phyloP scores from a whole-genome alignment of 2,797 vertebrate species.

The Lepilemur ruficaudatus region DNA sequence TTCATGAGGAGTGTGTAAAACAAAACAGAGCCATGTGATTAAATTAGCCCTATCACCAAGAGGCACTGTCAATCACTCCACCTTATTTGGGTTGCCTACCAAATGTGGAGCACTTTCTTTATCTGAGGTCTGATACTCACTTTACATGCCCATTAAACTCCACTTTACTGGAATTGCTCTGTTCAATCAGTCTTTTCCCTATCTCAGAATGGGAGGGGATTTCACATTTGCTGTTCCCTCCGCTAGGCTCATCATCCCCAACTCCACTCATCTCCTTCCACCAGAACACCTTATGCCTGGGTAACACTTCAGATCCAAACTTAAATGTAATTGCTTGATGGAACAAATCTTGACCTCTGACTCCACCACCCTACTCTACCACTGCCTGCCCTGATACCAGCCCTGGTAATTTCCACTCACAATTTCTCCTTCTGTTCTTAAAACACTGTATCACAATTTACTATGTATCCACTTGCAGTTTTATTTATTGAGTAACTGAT shows the following conservation, averaged over 20 bases:
- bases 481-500: background rate
- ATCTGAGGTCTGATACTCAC: background rate
- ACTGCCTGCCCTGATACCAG: background rate
- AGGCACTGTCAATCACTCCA: too few species aligned
- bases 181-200: background rate
- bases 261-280: background rate
- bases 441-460: background rate
- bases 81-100: background rate
- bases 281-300: background rate
- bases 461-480: background rate
- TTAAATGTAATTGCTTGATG: background rate
- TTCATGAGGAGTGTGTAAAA: background rate
- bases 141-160: background rate
- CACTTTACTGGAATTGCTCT: background rate
- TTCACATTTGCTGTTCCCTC: background rate
- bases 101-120: background rate
- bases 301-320: background rate
- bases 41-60: background rate
- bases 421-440: background rate
- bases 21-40: background rate
- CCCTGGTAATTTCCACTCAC: background rate
- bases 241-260: background rate
- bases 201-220: background rate
- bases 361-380: background rate
- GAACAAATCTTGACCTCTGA: background rate